These are phyloP conservation scores for Drosophila macrothrix DNA, from an alignment of 2,888 invertebrate species.

Conservation along the genomic window DNA sequence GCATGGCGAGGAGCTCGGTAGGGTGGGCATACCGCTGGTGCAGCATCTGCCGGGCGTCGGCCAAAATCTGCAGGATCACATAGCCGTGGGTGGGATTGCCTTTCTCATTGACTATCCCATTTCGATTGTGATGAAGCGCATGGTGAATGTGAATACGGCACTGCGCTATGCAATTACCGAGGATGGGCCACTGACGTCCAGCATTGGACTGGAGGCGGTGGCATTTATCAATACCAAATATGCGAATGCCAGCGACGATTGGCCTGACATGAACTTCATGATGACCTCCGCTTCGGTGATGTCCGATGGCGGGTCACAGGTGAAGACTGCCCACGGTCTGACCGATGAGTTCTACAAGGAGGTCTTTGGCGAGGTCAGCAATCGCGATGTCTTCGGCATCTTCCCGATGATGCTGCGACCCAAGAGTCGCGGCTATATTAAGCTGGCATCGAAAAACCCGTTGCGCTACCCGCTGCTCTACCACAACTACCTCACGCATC, in stretches of 20 bases:
- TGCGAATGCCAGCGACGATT: constrained; percentile 93
- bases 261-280: constrained; percentile 97
- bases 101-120: constrained; percentile 93
- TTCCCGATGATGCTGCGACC: constrained; percentile 96
- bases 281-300: constrained; percentile 92
- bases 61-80: constrained; percentile 94
- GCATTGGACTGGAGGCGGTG: constrained; percentile 94
- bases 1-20: constrained; percentile 89
- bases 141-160: constrained; percentile 93
- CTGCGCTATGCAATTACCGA: constrained; percentile 93
- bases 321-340: constrained; percentile 92
- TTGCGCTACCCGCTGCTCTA: constrained; percentile 93
- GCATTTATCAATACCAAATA: constrained; percentile 96
- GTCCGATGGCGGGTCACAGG: constrained; percentile 93
- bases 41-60: constrained; percentile 94
- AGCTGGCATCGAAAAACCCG: constrained; percentile 89
- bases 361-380: constrained; percentile 90
- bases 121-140: constrained; percentile 91
- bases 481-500: constrained; percentile 96
- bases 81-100: constrained; percentile 93
- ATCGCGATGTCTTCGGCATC: constrained; percentile 91
- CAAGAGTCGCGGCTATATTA: constrained; percentile 93
- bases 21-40: constrained; percentile 90
- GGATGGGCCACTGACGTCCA: constrained; percentile 94
- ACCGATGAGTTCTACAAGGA: constrained; percentile 93